Base-by-base conservation (phyloP, 2,797 vertebrate species). In the Spinus olivaceus region DNA sequence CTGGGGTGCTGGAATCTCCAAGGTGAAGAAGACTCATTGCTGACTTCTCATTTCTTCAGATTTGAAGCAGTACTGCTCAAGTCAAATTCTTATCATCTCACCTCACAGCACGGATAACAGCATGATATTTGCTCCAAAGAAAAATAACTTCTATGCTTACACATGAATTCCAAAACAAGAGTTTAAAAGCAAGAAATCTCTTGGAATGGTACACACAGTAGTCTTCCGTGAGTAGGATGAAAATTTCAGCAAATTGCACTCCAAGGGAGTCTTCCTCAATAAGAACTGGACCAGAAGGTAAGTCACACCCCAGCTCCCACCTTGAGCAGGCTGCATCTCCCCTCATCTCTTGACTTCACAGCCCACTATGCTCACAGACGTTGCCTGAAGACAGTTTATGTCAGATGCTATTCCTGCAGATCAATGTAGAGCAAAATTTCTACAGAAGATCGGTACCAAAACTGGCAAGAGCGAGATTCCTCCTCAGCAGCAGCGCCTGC, bases 21-120 rank as follows among this genome's bases (percentile, higher is more conserved):
- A 92, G 86, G 59, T 46, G 79, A 86, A 92, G 73, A 83, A 88
- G 69, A 89, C 63, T 89, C 66, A 57, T 70, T 86, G 92, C 59
- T 86, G 80, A 86, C 41, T 82, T 94, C 50, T 63, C 53, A 4
- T 41, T 94, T 87, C 94, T 94, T 88, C 74, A 83, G 70, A 95
- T 76, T 44, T 76, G 11, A 94, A 92, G 64, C 14, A 18, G 28
- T n/a, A 81, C 20, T 42, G 65, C 65, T 94, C 70, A 84, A 57
- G 80, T 32, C 72, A 81, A 90, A 61, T 35, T 54, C 50, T 49
- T 51, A 85, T 71, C 41, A 77, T 88, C 74, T 87, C 84, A 67
- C 41, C 13, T 86, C 57, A 51, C 4, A 73, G 61, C 83, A 91
- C 0, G 23, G 27, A 42, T 56, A 77, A 39, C 12, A 42, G 16